phyloP scores from a whole-genome alignment of 2,888 invertebrate genomes.

The Tipula helvola region DNA sequence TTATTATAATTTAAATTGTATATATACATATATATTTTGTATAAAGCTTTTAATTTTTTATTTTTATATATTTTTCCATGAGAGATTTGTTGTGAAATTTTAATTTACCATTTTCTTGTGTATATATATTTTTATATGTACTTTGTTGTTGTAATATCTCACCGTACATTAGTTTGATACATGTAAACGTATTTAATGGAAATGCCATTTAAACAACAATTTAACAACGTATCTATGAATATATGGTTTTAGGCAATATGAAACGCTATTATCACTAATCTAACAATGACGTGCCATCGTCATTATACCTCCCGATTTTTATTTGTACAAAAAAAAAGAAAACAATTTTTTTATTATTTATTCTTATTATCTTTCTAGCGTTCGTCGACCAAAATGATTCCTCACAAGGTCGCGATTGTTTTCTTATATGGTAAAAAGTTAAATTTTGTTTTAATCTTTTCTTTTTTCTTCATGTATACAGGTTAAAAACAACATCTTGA shows the following conservation, averaged over 20 bases:
- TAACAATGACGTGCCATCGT: background rate
- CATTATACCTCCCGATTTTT: background rate
- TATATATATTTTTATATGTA: background rate
- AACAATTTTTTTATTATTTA: background rate
- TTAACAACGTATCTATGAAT: background rate
- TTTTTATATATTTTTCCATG: background rate
- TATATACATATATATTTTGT: background rate
- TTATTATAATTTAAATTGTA: constrained; percentile 4
- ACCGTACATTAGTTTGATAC: background rate
- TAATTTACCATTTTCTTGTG: background rate
- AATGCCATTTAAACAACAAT: background rate
- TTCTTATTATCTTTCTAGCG: background rate
- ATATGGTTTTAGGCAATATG: background rate
- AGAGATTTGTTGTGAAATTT: constrained; percentile 6
- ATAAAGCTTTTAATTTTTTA: background rate
- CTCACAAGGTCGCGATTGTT: background rate
- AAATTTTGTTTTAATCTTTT: background rate
- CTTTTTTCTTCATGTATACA: background rate
- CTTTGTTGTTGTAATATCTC: background rate
- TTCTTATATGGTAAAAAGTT: background rate
- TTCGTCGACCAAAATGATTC: background rate
- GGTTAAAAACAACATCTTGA: background rate
- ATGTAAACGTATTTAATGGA: background rate
- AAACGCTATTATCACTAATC: background rate
- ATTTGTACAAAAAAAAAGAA: background rate